Conservation (phyloP, 2,797 vertebrate genomes). For the Pantherophis vulpinus region DNA sequence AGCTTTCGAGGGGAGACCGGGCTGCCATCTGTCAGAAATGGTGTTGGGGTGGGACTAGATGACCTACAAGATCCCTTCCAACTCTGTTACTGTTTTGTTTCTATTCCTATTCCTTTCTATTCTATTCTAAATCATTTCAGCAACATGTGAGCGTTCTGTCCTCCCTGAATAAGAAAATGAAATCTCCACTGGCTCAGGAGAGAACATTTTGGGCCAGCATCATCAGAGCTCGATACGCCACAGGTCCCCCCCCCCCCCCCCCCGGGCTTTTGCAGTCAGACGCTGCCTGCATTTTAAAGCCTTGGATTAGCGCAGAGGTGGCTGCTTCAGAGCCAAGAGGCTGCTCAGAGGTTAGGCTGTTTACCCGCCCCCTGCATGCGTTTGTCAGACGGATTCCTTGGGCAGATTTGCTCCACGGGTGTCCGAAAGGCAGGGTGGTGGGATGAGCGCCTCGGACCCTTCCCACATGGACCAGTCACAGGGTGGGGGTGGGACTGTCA, state of each 20-base stretch:
- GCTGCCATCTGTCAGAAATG: too few relatives aligned
- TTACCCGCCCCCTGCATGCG: background rate
- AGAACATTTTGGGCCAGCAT: background rate
- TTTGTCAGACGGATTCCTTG: rapidly evolving
- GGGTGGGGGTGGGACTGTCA: too few relatives aligned
- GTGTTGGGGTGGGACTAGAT: too few relatives aligned
- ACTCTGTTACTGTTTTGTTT: too few relatives aligned
- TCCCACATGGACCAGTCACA: background rate
- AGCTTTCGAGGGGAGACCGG: too few relatives aligned
- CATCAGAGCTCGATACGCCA: too few relatives aligned
- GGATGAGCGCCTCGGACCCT: background rate
- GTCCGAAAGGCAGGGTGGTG: background rate
- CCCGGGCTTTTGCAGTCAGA: background rate
- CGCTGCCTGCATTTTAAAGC: background rate
- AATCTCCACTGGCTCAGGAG: background rate
- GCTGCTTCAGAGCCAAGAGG: background rate
- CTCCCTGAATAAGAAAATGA: background rate
- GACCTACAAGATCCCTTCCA: too few relatives aligned
- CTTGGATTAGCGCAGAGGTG: background rate
- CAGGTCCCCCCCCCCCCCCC: background rate
- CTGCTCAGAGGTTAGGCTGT: background rate
- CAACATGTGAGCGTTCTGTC: background rate
- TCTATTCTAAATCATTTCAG: background rate
- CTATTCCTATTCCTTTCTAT: too few relatives aligned
- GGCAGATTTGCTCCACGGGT: background rate